Conservation (phyloP, 2,888 invertebrate genomes). For the Formica aserva region DNA sequence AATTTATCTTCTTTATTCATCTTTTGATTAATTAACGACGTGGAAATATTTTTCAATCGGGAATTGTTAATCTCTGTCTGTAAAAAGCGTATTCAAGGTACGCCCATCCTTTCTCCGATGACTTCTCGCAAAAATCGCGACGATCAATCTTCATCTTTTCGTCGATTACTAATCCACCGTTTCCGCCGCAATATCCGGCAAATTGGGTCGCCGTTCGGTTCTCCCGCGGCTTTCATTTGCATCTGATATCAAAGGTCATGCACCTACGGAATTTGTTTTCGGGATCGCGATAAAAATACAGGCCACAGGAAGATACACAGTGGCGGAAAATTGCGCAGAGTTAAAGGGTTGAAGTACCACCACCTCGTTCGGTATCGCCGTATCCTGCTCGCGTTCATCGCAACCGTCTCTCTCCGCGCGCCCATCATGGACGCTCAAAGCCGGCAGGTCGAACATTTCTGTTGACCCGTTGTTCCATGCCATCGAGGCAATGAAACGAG, state of each 20-base stretch:
- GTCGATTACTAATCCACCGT: constrained; percentile 29
- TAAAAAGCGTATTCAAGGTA: not conserved
- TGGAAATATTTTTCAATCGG: constrained; percentile 16
- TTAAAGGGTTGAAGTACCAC: constrained; percentile 61
- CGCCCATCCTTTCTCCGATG: not conserved
- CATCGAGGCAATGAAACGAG: constrained; percentile 70
- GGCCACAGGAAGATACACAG: constrained; percentile 57
- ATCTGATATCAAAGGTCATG: constrained; percentile 58
- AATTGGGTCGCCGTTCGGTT: constrained; percentile 29
- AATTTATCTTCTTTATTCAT: not conserved
- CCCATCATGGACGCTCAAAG: constrained; percentile 50
- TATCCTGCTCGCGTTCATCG: constrained; percentile 17
- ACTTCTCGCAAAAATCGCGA: constrained; percentile 29
- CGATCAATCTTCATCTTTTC: constrained; percentile 45
- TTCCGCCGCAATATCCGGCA: constrained; percentile 30
- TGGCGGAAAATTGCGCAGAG: constrained; percentile 66
- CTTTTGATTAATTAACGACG: constrained; percentile 6
- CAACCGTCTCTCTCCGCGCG: constrained; percentile 25
- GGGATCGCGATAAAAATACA: constrained; percentile 64
- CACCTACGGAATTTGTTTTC: constrained; percentile 62
- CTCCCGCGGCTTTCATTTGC: constrained; percentile 45
- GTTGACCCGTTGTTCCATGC: constrained; percentile 57
- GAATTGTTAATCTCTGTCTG: constrained; percentile 5
- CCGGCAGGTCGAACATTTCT: constrained; percentile 53
- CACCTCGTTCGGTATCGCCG: constrained; percentile 21